A percentile compares a stretch with the other conserved stretches of the same genome.
phyloP scores from a whole-genome alignment of 2,797 vertebrate species.

The Pelobates cultripes region DNA sequence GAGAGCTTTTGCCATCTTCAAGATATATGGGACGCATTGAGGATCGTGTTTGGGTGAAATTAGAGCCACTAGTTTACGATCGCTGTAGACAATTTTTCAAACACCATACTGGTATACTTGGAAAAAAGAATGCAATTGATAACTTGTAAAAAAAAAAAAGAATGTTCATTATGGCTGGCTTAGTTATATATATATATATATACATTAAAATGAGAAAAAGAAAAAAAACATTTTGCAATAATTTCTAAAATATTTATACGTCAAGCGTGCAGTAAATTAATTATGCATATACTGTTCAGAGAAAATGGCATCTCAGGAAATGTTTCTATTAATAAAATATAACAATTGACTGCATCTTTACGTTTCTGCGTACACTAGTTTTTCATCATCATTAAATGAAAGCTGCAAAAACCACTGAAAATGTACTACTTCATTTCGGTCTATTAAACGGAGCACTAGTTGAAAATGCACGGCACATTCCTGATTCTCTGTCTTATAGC shows the following conservation, averaged over 20 bases:
- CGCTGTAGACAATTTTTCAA: background rate
- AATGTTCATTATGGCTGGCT: slow-evolving; percentile 15
- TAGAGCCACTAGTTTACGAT: slow-evolving; percentile 31
- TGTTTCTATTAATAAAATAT: slow-evolving; percentile 56
- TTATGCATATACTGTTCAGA: slow-evolving; percentile 53
- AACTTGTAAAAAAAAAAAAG: background rate
- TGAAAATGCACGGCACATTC: slow-evolving; percentile 9
- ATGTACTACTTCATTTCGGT: slow-evolving; percentile 28
- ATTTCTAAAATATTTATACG: slow-evolving; percentile 51
- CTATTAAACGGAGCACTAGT: slow-evolving; percentile 15
- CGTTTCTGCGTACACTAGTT: slow-evolving; percentile 38
- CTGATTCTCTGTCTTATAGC: slow-evolving; percentile 3
- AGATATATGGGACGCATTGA: slow-evolving; percentile 22
- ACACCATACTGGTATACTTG: background rate
- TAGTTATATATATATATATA: background rate
- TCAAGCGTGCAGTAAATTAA: slow-evolving; percentile 47
- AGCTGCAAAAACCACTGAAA: slow-evolving; percentile 8
- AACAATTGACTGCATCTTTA: slow-evolving; percentile 50
- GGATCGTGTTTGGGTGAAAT: slow-evolving; percentile 36
- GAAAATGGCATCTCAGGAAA: slow-evolving; percentile 44
- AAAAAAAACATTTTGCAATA: slow-evolving; percentile 38
- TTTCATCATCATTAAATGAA: slow-evolving; percentile 35
- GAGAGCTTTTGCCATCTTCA: slow-evolving; percentile 41
- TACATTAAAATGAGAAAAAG: background rate
- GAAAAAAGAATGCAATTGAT: too few species aligned